Percentiles rank a stretch among this genome's conserved stretches.
Evolutionary conservation across 1,140 invertebrate species (phyloP).

Genomic region (Bradysia coprophila): DNA sequence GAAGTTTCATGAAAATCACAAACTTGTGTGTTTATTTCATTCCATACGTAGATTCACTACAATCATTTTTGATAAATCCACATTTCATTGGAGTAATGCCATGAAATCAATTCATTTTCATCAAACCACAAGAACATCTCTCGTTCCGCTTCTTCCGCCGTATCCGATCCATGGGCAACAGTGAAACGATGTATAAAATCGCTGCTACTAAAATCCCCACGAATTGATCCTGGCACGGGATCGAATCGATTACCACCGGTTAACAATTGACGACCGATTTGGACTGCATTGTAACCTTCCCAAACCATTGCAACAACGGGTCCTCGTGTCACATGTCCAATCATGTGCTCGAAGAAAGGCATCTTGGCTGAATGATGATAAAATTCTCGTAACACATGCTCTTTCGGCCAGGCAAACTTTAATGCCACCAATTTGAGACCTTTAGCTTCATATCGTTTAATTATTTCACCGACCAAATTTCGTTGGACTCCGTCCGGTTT

Average conservation of each 20-base stretch:
- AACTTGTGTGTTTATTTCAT: no score
- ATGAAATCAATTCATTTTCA: constrained; percentile 21
- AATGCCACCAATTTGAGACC: constrained; percentile 76
- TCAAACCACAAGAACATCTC: constrained; percentile 73
- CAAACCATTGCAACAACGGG: constrained; percentile 68
- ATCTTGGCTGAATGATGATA: constrained; percentile 67
- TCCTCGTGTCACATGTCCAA: constrained; percentile 67
- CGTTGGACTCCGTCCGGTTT: constrained; percentile 77
- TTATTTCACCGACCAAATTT: constrained; percentile 60
- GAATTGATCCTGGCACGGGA: constrained; percentile 61
- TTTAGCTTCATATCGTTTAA: constrained; percentile 60
- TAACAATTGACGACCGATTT: constrained; percentile 57
- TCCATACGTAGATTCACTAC: no score
- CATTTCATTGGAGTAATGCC: no score
- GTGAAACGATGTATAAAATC: constrained; percentile 69
- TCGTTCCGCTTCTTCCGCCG: constrained; percentile 58
- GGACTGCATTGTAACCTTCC: no score
- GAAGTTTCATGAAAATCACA: no score
- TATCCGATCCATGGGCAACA: constrained; percentile 65
- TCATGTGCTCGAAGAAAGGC: constrained; percentile 54
- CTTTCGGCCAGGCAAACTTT: constrained; percentile 46
- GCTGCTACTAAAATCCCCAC: constrained; percentile 65
- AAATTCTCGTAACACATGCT: constrained; percentile 42
- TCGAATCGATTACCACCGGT: constrained; percentile 65
- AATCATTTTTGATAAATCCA: no score